Conservation (phyloP, 2,888 invertebrate species). For the Eupithecia subumbrata region DNA sequence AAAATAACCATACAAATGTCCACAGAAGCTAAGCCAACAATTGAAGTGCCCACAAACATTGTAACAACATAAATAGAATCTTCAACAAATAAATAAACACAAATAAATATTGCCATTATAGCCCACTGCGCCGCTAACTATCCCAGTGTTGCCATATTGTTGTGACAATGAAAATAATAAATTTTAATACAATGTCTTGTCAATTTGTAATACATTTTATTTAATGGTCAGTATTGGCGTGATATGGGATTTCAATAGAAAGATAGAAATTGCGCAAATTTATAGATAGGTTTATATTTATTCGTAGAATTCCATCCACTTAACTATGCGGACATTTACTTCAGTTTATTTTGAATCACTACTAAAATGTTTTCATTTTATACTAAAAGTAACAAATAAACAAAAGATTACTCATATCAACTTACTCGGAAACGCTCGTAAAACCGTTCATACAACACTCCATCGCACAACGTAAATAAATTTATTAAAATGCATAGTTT, state of each 20-base stretch:
- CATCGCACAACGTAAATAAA: slow-evolving; percentile 32
- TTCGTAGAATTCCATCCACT: not conserved
- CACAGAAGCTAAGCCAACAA: slow-evolving; percentile 50
- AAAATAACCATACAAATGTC: slow-evolving; percentile 45
- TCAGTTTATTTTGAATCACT: not conserved
- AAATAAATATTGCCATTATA: slow-evolving; percentile 66
- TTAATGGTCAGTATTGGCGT: slow-evolving; percentile 57
- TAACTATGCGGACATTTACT: not conserved
- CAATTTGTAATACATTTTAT: slow-evolving; percentile 79
- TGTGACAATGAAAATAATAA: slow-evolving; percentile 75
- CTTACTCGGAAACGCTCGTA: slow-evolving; percentile 2
- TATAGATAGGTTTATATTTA: not conserved
- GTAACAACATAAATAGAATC: slow-evolving; percentile 61
- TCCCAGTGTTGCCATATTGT: slow-evolving; percentile 59
- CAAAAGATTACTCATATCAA: not conserved
- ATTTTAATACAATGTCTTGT: slow-evolving; percentile 72
- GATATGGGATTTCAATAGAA: slow-evolving; percentile 45
- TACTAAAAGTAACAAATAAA: not conserved
- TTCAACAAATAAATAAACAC: slow-evolving; percentile 69
- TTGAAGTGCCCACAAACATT: slow-evolving; percentile 61
- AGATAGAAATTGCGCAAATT: slow-evolving; percentile 19
- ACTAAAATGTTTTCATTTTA: not conserved
- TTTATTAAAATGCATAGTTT: slow-evolving; percentile 41
- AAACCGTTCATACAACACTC: slow-evolving; percentile 14
- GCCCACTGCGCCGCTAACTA: slow-evolving; percentile 61